phyloP scores from a whole-genome alignment of 2,113 vertebrate genomes.

The Mirza zaza region DNA sequence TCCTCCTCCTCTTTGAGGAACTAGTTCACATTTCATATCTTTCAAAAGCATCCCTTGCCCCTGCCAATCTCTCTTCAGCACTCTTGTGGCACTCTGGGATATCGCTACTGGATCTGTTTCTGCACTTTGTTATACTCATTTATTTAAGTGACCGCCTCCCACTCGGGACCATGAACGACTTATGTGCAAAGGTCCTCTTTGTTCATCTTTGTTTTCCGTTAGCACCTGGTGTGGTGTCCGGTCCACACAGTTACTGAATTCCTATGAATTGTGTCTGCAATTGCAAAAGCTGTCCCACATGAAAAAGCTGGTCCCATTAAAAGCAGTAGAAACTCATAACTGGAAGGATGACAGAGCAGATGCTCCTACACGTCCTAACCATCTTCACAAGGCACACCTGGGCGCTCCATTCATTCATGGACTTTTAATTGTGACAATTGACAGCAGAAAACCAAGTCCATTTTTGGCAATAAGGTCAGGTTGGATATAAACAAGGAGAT shows the following conservation, averaged over 20 bases:
- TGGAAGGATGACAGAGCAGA: not conserved
- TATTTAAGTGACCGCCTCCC: not conserved
- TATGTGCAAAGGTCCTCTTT: not conserved
- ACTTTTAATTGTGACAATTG: not conserved
- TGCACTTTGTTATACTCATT: not conserved
- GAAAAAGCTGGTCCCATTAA: not conserved
- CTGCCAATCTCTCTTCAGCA: not conserved
- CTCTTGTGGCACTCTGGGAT: not conserved
- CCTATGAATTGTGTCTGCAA: not conserved
- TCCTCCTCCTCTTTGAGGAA: not conserved
- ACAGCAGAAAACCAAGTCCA: not conserved
- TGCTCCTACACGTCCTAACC: not conserved
- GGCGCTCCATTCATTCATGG: not conserved
- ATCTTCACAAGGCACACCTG: fast-evolving
- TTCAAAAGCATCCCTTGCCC: not conserved
- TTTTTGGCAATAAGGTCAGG: not conserved
- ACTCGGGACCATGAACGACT: not conserved
- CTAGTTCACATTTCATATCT: not conserved
- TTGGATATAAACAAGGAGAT: not conserved
- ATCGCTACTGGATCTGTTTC: not conserved
- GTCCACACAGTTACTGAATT: not conserved
- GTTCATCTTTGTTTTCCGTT: not conserved
- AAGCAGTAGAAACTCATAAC: not conserved
- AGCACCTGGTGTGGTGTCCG: not conserved
- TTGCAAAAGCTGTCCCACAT: not conserved